Conservation (phyloP, 2,113 vertebrate genomes). For the Lota lota region DNA sequence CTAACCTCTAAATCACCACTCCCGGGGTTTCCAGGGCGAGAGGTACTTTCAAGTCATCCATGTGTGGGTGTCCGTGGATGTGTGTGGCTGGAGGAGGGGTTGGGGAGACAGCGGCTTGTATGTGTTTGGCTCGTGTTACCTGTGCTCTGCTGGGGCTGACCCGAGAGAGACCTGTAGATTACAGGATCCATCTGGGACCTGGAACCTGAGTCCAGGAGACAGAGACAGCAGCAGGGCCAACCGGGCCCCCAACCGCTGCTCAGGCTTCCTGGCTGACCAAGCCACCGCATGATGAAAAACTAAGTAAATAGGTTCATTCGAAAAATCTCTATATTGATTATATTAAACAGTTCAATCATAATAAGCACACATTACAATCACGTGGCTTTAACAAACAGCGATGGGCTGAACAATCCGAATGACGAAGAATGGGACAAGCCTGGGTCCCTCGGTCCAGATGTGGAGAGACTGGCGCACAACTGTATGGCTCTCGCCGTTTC, state of each 20-base stretch:
- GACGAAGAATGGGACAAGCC: constrained; percentile 21
- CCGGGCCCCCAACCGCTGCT: too few relatives aligned
- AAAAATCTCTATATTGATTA: too few relatives aligned
- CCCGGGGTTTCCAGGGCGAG: constrained; percentile 40
- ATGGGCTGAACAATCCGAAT: constrained; percentile 17
- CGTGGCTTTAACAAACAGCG: constrained; percentile 14
- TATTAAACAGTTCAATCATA: constrained; percentile 8
- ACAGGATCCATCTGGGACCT: constrained; percentile 72
- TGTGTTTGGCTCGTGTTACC: constrained; percentile 69
- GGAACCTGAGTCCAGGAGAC: constrained; percentile 62
- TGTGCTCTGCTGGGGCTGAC: constrained; percentile 63
- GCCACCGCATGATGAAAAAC: too few relatives aligned
- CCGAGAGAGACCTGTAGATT: constrained; percentile 66
- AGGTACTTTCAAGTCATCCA: constrained; percentile 53
- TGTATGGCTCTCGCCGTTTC: constrained; percentile 14
- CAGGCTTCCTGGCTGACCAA: too few relatives aligned
- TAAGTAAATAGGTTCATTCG: too few relatives aligned
- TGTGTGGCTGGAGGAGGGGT: constrained; percentile 28
- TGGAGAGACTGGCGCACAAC: constrained; percentile 25
- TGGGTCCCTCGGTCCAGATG: constrained; percentile 29
- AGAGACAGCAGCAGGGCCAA: constrained; percentile 21
- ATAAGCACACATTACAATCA: constrained; percentile 20
- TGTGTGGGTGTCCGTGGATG: constrained; percentile 44
- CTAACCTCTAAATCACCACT: constrained; percentile 32
- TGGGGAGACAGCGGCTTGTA: constrained; percentile 52